Evolutionary conservation across 2,113 vertebrate species (phyloP).

Genomic region (Lota lota): DNA sequence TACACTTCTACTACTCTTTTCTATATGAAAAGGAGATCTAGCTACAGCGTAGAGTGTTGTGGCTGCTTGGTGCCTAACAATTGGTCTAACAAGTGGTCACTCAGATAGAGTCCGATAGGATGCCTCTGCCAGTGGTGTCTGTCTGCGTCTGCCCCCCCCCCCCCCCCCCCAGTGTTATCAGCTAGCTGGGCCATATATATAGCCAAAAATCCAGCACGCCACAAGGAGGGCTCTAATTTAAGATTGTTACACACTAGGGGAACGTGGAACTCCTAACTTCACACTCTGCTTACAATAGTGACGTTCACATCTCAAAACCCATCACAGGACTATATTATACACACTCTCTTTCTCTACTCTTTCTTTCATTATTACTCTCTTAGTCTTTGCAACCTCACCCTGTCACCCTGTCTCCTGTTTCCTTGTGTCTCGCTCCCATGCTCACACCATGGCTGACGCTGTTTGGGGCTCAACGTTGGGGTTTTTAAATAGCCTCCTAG

Average conservation of each 20-base stretch:
- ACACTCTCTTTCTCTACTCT: background rate
- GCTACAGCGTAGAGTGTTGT: background rate
- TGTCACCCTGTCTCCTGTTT: conserved; percentile 8
- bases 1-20: no score
- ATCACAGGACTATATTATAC: no score
- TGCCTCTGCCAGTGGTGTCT: conserved; percentile 17
- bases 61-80: background rate
- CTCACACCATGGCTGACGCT: conserved; percentile 39
- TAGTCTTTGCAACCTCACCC: background rate
- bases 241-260: conserved; percentile 17
- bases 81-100: background rate
- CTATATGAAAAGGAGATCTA: background rate
- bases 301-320: no score
- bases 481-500: conserved; percentile 75
- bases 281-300: no score
- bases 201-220: conserved; percentile 38
- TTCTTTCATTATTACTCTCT: conserved; percentile 6
- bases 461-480: conserved; percentile 54
- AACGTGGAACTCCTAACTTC: no score
- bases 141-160: conserved; percentile 19
- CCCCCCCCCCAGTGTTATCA: conserved; percentile 21
- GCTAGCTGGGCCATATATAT: conserved; percentile 50
- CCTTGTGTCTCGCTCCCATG: conserved; percentile 29
- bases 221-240: conserved; percentile 47
- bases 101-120: background rate